These are phyloP conservation scores for Chinchilla lanigera DNA, from an alignment of 2,113 vertebrate species.

Conservation along the genomic window DNA sequence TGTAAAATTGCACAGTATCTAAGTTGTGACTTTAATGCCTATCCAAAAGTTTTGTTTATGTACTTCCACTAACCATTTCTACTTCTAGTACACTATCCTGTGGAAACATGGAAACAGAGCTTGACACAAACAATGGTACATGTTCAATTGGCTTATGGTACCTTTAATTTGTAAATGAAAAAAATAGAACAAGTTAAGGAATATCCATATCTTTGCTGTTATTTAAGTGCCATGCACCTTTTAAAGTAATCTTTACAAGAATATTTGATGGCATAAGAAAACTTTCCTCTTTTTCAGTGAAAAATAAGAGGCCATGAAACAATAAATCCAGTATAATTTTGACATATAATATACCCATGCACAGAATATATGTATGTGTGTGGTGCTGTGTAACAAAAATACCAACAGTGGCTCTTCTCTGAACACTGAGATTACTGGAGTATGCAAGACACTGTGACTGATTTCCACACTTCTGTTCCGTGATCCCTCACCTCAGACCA, in stretches of 20 bases:
- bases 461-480: background rate
- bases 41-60: slow-evolving; percentile 34
- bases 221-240: background rate
- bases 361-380: background rate
- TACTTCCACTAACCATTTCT: background rate
- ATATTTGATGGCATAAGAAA: slow-evolving; percentile 29
- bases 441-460: background rate
- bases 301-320: slow-evolving; percentile 7
- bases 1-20: slow-evolving; percentile 47
- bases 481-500: background rate
- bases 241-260: slow-evolving; percentile 49
- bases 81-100: background rate
- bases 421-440: background rate
- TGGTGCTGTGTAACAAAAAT: background rate
- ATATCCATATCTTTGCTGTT: background rate
- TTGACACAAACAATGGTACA: background rate
- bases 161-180: slow-evolving; percentile 24
- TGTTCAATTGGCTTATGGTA: background rate
- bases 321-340: slow-evolving; percentile 10
- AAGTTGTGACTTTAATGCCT: slow-evolving; percentile 21
- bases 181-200: slow-evolving; percentile 21
- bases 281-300: background rate
- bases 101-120: slow-evolving; percentile 8
- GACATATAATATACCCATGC: background rate
- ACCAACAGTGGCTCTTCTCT: background rate